Base-by-base conservation (phyloP, 2,113 vertebrate genomes). In the Tylochromis polylepis region DNA sequence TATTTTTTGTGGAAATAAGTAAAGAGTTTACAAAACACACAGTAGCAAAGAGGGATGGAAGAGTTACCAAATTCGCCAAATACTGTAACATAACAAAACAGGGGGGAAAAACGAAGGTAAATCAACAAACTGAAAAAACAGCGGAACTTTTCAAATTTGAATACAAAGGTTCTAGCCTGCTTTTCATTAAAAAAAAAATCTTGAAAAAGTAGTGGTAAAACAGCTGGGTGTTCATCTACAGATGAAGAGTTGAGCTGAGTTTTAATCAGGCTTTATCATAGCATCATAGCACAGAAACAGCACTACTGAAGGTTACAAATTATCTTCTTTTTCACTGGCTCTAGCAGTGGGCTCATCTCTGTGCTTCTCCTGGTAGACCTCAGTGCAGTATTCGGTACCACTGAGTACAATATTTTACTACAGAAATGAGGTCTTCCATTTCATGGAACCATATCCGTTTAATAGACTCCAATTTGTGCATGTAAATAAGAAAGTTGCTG, bases 401-500 rank as follows among this genome's bases (percentile, higher is more conserved):
- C 31, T 4, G 31, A 36, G 6, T 8, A 8, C 34, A 41, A 38
- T 0, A 67, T 38, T 0, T 67, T 41, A 22, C 34, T 2, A 5
- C 62, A 67, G 34, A 67, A 65, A 65, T 65, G 0, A 65, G 34
- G 0, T 62, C 2, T 65, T 38, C 34, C 34, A 8, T 65, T 65
- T 38, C 38, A 65, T 38, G 60, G n/a, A 38, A 65, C 38, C 34
- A 65, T 1, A 0, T 65, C 60, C 0, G 11, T 65, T 22, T 38
- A 65, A 65, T 38, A 65, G 34, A 38, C 6, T 67, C 62, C 34
- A 41, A 20, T 67, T 0, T 67, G 34, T 9, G 36, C 3, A 67
- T 22, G 34, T 41, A 67, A 67, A 67, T 67, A n/a, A 38, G 34
- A 65, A 55, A 22, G 18, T 31, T 31, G n/a, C 60, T 67, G 62